Base-by-base conservation (phyloP, 2,888 invertebrate species). In the Calliopum simillimum region DNA sequence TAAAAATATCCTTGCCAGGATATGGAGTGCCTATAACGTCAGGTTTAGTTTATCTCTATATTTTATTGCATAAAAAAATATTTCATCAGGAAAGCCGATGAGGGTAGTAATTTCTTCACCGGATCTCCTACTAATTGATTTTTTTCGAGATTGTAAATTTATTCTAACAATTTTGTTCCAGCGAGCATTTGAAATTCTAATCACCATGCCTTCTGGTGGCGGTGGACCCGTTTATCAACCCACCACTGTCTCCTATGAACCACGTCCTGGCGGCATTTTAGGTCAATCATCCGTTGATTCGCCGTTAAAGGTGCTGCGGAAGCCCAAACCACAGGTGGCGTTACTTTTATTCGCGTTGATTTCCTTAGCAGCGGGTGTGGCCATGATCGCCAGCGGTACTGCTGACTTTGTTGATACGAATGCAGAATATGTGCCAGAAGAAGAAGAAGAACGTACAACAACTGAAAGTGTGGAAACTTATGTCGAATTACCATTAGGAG, bases 181-280 rank as follows among this genome's bases (percentile, higher is more conserved):
- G 33, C 33, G 33, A 33, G 5, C 5, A 8, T 33, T 33, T 33
- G 33, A 33, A 33, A 8, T 33, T 8, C 1, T 33, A 1, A 33
- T 33, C 33, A 74, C 47, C 64, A 77, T 77, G 77, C 75, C 77
- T 67, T 73, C 75, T 74, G 76, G 75, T 62, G n/a, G 33, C 33
- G 75, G 76, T 68, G 75, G 75, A 25, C 92, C 92, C 72, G 93
- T 93, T 61, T 93, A 93, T 86, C 93, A 93, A 84, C 93, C 93
- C 16, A 93, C 93, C 73, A 93, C 93, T 76, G 92, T 92, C 75
- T 92, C 92, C 68, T 93, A 92, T 83, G 92, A 92, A 84, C 88
- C 89, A 76, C 88, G 79, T 84, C 87, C 71, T 82, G 86, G 81
- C 76, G 62, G 73, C 41, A 49, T 67, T 11, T 58, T 49, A 56